Conservation (phyloP, 2,797 vertebrate species). For the Tamandua tetradactyla region DNA sequence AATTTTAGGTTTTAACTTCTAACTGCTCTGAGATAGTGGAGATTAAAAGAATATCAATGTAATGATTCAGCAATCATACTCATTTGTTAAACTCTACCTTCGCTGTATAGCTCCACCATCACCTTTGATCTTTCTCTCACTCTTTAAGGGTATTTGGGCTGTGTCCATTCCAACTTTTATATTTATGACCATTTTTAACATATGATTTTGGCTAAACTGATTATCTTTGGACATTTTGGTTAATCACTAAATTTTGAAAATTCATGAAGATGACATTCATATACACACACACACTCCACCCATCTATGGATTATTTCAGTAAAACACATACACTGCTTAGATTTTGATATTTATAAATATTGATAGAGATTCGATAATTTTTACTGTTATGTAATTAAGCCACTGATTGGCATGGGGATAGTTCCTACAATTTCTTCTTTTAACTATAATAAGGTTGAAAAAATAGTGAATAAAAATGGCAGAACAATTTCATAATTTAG, state of each 20-base stretch:
- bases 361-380: conserved; percentile 1
- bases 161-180: too few species aligned
- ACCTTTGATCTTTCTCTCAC: too few species aligned
- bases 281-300: not conserved
- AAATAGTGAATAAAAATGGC: conserved; percentile 9
- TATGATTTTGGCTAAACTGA: conserved; percentile 41
- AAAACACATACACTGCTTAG: not conserved
- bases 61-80: too few species aligned
- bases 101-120: too few species aligned
- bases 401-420: not conserved
- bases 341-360: not conserved
- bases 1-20: too few species aligned
- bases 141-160: too few species aligned
- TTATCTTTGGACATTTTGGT: not conserved
- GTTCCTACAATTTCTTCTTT: not conserved
- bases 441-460: not conserved
- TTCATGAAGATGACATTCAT: not conserved
- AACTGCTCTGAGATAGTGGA: too few species aligned
- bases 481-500: not conserved
- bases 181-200: not conserved
- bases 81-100: too few species aligned
- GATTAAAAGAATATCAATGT: too few species aligned
- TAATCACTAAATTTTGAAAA: conserved; percentile 17
- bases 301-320: not conserved
- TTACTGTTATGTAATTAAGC: not conserved